phyloP scores from a whole-genome alignment of 2,888 invertebrate genomes.

The Agonopterix heracliana region DNA sequence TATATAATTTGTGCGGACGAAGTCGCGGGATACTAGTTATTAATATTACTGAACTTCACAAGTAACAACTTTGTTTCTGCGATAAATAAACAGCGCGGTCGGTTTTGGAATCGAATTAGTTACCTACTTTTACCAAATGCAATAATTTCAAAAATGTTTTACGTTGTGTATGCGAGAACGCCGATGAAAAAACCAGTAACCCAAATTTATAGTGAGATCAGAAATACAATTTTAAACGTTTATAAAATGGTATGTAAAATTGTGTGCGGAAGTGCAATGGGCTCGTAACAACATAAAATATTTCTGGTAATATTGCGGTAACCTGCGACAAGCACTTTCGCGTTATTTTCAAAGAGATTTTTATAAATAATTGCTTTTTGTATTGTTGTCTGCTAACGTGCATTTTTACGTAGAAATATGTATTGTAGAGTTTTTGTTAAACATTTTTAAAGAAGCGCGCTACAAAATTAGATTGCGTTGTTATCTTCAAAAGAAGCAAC shows the following conservation, averaged over 20 bases:
- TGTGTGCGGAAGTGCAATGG: slow-evolving; percentile 44
- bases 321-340: slow-evolving; percentile 53
- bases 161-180: too few species aligned
- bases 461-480: slow-evolving; percentile 21
- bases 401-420: slow-evolving; percentile 24
- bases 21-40: too few species aligned
- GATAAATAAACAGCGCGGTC: too few species aligned
- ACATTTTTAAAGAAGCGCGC: slow-evolving; percentile 25
- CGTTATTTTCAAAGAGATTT: slow-evolving; percentile 51
- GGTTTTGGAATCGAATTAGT: too few species aligned
- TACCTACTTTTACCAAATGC: too few species aligned
- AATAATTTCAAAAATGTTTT: too few species aligned
- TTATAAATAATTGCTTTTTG: slow-evolving; percentile 51
- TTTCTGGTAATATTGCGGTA: slow-evolving; percentile 57
- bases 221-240: slow-evolving; percentile 37
- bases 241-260: slow-evolving; percentile 37
- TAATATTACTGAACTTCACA: too few species aligned
- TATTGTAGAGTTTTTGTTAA: slow-evolving; percentile 27
- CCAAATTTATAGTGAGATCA: slow-evolving; percentile 12
- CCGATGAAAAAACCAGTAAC: too few species aligned
- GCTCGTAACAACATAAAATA: slow-evolving; percentile 49
- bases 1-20: too few species aligned
- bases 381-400: slow-evolving; percentile 15
- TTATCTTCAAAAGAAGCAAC: slow-evolving; percentile 8
- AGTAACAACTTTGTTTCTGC: too few species aligned